These are phyloP conservation scores for Eilema sororculum DNA, from an alignment of 2,888 invertebrate genomes.

Conservation along the genomic window DNA sequence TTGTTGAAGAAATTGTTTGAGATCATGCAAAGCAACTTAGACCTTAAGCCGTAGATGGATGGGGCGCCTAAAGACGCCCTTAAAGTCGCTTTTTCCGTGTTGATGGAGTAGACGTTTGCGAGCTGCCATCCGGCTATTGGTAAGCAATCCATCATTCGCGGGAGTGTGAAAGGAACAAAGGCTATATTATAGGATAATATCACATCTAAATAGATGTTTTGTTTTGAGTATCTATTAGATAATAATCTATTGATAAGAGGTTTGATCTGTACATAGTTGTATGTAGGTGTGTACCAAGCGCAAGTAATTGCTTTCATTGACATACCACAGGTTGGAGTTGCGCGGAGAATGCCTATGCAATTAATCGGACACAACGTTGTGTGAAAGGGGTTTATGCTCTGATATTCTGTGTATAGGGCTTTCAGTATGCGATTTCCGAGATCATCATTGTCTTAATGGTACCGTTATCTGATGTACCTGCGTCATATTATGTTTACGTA, in stretches of 20 bases:
- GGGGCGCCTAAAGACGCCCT: constrained; percentile 45
- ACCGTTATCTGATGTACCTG: constrained; percentile 35
- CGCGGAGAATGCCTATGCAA: constrained; percentile 78
- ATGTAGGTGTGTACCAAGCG: constrained; percentile 55
- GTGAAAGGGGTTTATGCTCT: constrained; percentile 66
- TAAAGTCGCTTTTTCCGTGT: constrained; percentile 65
- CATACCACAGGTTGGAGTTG: constrained; percentile 70
- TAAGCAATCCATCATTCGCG: constrained; percentile 79
- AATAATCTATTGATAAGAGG: constrained; percentile 58
- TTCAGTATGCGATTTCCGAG: constrained; percentile 47
- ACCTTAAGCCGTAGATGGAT: constrained; percentile 65
- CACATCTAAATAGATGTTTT: constrained; percentile 59
- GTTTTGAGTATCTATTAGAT: constrained; percentile 48
- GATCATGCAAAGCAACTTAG: constrained; percentile 71
- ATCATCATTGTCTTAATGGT: constrained; percentile 42
- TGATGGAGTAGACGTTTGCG: constrained; percentile 71
- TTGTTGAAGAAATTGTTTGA: constrained; percentile 77
- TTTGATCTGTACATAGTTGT: constrained; percentile 30
- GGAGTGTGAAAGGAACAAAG: constrained; percentile 73
- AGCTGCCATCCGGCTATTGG: constrained; percentile 75
- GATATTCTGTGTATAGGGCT: constrained; percentile 43
- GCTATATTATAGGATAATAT: constrained; percentile 57
- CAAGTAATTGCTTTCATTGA: constrained; percentile 83
- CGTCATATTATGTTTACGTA: constrained; percentile 21
- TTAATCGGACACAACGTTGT: constrained; percentile 77